These are phyloP conservation scores for Drosophila melanosoma DNA, from an alignment of 2,888 invertebrate genomes.

Conservation along the genomic window DNA sequence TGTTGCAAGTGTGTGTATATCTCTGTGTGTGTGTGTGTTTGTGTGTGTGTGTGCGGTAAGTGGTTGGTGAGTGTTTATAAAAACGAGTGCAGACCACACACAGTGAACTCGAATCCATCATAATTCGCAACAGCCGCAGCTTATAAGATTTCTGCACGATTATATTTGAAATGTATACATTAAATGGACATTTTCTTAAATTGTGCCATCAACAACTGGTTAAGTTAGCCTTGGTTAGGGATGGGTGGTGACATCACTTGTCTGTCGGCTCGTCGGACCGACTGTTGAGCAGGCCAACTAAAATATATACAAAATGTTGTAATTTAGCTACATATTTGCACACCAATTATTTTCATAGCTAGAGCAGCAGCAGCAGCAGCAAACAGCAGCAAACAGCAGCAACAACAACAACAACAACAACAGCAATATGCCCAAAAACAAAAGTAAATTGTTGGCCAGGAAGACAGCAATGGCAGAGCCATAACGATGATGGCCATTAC, in stretches of 20 bases:
- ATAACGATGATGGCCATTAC: conserved; percentile 74
- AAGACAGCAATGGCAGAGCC: conserved; percentile 56
- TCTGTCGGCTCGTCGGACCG: conserved; percentile 27
- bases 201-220: conserved; percentile 16
- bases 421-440: conserved; percentile 58
- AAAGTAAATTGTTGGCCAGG: conserved; percentile 69
- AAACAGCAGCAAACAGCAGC: conserved; percentile 26
- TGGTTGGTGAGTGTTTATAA: conserved; percentile 47
- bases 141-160: conserved; percentile 26
- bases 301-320: conserved; percentile 74
- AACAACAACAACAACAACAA: conserved; percentile 19
- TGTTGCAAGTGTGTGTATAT: conserved; percentile 35
- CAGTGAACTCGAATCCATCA: conserved; percentile 46
- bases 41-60: conserved; percentile 11
- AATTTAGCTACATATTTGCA: conserved; percentile 75
- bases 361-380: conserved; percentile 36
- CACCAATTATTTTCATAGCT: conserved; percentile 73
- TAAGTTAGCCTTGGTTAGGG: conserved; percentile 37
- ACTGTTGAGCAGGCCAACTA: conserved; percentile 54
- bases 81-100: conserved; percentile 25
- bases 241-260: conserved; percentile 6
- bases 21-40: conserved; percentile 8
- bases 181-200: conserved; percentile 29
- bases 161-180: conserved; percentile 2
- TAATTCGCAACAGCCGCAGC: conserved; percentile 20